Conservation (phyloP, 2,888 invertebrate genomes). For the Hirudinaria manillensis region DNA sequence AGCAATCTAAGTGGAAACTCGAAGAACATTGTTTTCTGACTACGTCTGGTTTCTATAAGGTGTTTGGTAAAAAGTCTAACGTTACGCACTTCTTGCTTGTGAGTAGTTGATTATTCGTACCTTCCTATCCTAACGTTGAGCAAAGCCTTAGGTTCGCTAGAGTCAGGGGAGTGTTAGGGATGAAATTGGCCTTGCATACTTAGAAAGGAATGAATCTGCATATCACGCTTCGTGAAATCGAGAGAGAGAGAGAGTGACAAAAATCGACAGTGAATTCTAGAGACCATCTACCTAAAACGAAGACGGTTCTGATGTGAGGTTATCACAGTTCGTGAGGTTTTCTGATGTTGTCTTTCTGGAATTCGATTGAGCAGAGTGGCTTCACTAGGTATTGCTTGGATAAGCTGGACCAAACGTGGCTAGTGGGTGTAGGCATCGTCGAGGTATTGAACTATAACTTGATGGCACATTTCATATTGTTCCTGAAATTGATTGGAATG, state of each 20-base stretch:
- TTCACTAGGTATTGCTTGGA: slow-evolving; percentile 2
- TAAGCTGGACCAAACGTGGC: neutral
- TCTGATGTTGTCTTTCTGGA: neutral
- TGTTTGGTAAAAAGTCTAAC: too few relatives aligned
- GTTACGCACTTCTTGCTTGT: too few relatives aligned
- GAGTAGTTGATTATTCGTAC: too few relatives aligned
- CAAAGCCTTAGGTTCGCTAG: too few relatives aligned
- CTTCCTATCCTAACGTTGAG: too few relatives aligned
- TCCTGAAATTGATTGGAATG: neutral
- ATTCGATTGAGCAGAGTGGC: neutral
- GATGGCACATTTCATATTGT: slow-evolving; percentile 25
- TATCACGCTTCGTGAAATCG: neutral
- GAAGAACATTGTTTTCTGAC: too few relatives aligned
- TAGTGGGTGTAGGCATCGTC: slow-evolving; percentile 23
- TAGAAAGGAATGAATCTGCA: neutral
- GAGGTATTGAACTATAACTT: slow-evolving; percentile 12
- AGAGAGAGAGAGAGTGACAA: neutral
- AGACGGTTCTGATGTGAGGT: slow-evolving; percentile 6
- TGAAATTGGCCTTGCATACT: too few relatives aligned
- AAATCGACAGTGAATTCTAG: neutral
- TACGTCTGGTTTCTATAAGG: too few relatives aligned
- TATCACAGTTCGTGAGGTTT: slow-evolving; percentile 15
- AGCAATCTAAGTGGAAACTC: too few relatives aligned
- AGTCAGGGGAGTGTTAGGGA: too few relatives aligned
- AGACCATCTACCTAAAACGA: neutral